These are phyloP conservation scores for Amaurobius ferox DNA, from an alignment of 2,888 invertebrate species.

Conservation along the genomic window DNA sequence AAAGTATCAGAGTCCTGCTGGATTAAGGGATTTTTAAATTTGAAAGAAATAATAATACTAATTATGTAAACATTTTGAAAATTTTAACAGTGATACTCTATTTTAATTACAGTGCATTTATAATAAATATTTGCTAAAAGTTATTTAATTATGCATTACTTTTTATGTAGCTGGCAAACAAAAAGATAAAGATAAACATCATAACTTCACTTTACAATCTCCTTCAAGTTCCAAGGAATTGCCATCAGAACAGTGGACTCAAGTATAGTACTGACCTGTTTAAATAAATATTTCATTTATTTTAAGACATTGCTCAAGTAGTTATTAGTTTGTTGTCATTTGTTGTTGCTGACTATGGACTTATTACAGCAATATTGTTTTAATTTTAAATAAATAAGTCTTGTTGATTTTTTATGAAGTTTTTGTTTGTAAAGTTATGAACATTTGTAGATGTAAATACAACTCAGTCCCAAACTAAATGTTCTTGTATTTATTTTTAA, in stretches of 20 bases:
- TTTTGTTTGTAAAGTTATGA: slow-evolving; percentile 25
- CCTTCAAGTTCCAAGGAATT: slow-evolving; percentile 44
- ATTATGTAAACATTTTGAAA: too few species aligned
- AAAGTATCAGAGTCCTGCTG: too few species aligned
- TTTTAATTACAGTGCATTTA: too few species aligned
- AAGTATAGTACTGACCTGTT: slow-evolving; percentile 39
- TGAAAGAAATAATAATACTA: too few species aligned
- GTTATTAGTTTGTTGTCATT: slow-evolving; percentile 32
- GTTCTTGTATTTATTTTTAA: too few species aligned
- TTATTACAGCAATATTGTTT: slow-evolving; percentile 21
- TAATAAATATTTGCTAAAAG: too few species aligned
- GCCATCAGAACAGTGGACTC: slow-evolving; percentile 59
- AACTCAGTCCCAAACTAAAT: background rate
- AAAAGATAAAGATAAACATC: slow-evolving; percentile 49
- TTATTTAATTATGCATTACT: background rate
- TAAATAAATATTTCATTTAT: slow-evolving; percentile 12
- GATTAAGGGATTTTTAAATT: too few species aligned
- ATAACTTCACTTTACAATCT: slow-evolving; percentile 46
- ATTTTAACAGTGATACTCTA: too few species aligned
- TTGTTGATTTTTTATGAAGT: slow-evolving; percentile 22
- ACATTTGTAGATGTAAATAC: background rate
- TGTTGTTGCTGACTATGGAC: slow-evolving; percentile 8
- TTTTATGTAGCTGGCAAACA: slow-evolving; percentile 26
- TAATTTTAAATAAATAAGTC: slow-evolving; percentile 35
- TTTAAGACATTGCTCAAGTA: slow-evolving; percentile 56